Percentiles rank a stretch among this genome's conserved stretches.
Evolutionary conservation across 2,113 vertebrate species (phyloP).

Genomic region (Hucho hucho): DNA sequence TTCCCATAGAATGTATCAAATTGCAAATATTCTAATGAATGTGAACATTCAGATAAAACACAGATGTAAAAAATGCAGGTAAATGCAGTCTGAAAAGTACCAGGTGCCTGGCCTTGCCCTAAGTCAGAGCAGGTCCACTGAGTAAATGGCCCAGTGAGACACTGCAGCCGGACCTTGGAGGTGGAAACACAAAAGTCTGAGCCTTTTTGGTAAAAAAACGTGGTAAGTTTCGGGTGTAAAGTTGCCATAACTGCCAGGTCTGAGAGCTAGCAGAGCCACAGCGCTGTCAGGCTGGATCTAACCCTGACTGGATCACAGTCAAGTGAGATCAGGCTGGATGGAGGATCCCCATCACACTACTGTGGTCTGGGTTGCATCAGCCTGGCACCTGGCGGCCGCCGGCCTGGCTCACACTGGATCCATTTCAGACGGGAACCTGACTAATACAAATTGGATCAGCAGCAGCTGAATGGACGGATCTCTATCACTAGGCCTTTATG

Average conservation of each 20-base stretch:
- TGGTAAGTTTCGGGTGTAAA: too few relatives aligned
- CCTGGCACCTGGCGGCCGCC: slow-evolving; percentile 46
- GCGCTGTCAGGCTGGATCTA: slow-evolving; percentile 18
- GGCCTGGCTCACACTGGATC: slow-evolving; percentile 24
- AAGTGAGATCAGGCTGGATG: too few relatives aligned
- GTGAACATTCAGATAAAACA: not conserved
- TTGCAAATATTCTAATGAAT: too few relatives aligned
- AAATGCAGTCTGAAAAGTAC: too few relatives aligned
- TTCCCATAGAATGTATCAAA: not conserved
- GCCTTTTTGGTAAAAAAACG: too few relatives aligned
- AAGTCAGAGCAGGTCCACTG: too few relatives aligned
- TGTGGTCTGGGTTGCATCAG: slow-evolving; percentile 30
- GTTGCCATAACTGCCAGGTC: too few relatives aligned
- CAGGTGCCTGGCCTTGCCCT: too few relatives aligned
- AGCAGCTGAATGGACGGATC: not conserved
- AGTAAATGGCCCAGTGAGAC: too few relatives aligned
- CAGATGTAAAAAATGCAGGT: not conserved
- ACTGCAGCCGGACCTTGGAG: too few relatives aligned
- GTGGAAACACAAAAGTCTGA: too few relatives aligned
- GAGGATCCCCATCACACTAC: slow-evolving; percentile 36
- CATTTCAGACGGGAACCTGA: slow-evolving; percentile 51
- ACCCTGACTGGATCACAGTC: too few relatives aligned
- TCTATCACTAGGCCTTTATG: not conserved
- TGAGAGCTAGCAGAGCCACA: not conserved
- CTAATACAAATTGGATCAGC: slow-evolving; percentile 53